Conservation (phyloP, 2,797 vertebrate species). For the Coranthus polyacanthus region DNA sequence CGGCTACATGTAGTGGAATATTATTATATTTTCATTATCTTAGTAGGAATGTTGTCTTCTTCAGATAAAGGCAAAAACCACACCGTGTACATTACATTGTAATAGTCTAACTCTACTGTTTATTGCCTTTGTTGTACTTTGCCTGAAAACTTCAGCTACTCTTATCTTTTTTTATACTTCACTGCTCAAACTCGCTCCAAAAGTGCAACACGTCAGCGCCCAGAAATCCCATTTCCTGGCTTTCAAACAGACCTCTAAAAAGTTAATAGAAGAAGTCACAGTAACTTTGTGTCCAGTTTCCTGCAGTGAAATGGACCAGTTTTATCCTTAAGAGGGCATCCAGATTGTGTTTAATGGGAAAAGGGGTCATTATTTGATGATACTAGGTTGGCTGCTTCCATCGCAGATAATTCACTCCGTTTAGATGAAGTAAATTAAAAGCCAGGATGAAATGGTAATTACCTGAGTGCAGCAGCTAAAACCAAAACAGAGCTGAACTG, state of each 20-base stretch:
- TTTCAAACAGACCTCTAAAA: conserved; percentile 10
- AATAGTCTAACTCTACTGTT: too few species aligned
- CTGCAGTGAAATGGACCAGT: too few species aligned
- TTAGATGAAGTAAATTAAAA: conserved; percentile 34
- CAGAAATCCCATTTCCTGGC: conserved; percentile 49
- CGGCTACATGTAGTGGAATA: too few species aligned
- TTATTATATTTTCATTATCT: too few species aligned
- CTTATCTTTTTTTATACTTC: not conserved
- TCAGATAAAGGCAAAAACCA: too few species aligned
- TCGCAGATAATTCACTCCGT: conserved; percentile 32
- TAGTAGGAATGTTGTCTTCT: too few species aligned
- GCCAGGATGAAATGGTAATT: conserved; percentile 21
- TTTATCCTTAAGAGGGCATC: not conserved
- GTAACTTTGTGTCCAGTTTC: conserved; percentile 26
- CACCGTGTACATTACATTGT: too few species aligned
- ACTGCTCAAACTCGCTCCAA: not conserved
- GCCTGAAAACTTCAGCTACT: not conserved
- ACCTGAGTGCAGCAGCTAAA: not conserved
- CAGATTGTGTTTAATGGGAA: not conserved
- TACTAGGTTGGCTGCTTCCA: conserved; percentile 17
- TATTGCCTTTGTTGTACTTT: not conserved
- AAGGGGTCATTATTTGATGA: not conserved
- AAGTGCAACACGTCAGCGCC: conserved; percentile 23
- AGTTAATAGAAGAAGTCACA: conserved; percentile 48
- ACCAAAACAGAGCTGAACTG: too few species aligned